These are phyloP conservation scores for Acromyrmex charruanus DNA, from an alignment of 1,140 invertebrate genomes.

Conservation along the genomic window DNA sequence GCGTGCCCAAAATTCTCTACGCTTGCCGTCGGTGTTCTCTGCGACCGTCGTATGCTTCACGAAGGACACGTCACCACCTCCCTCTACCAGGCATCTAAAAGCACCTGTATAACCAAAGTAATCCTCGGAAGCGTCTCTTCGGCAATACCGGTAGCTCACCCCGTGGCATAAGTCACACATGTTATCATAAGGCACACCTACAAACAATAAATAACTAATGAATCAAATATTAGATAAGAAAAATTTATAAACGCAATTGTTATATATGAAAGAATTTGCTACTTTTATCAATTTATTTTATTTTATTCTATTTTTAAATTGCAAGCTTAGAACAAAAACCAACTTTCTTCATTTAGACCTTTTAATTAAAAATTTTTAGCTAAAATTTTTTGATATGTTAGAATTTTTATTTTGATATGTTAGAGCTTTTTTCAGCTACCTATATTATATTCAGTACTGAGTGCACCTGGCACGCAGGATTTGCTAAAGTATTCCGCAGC, in stretches of 20 bases:
- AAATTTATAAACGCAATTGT: neutral
- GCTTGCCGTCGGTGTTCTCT: conserved; percentile 96
- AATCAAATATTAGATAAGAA: neutral
- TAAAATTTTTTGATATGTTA: too few species aligned
- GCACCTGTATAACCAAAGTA: conserved; percentile 95
- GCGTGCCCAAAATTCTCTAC: conserved; percentile 96
- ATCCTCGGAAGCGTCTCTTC: conserved; percentile 94
- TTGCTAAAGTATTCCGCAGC: conserved; percentile 97
- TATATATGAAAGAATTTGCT: neutral
- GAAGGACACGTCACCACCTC: conserved; percentile 97
- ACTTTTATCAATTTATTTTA: neutral
- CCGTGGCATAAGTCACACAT: conserved; percentile 98
- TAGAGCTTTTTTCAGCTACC: conserved; percentile 54
- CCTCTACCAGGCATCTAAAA: conserved; percentile 97
- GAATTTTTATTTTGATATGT: too few species aligned
- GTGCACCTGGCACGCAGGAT: conserved; percentile 95
- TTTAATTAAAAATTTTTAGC: neutral
- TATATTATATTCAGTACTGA: conserved; percentile 94
- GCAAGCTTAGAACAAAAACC: neutral
- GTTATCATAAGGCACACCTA: conserved; percentile 93
- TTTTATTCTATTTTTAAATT: neutral
- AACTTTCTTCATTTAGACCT: neutral
- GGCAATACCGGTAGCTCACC: conserved; percentile 92
- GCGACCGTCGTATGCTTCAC: conserved; percentile 96
- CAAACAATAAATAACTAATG: neutral